Evolutionary conservation across 2,888 invertebrate species (phyloP).

Genomic region (Hydriomena furcata): DNA sequence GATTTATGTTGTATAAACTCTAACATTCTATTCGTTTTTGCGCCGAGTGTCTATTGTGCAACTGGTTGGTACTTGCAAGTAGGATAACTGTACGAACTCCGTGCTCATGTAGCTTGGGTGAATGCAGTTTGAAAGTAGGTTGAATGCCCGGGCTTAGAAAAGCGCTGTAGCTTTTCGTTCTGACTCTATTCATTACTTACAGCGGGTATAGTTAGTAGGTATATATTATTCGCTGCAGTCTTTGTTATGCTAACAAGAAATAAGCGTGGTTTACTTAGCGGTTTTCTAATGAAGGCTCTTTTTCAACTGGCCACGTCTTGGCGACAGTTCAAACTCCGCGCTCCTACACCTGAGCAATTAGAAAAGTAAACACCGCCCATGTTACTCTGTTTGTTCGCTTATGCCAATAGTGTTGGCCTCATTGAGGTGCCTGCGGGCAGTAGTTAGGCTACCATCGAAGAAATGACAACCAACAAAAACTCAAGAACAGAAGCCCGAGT

Average conservation of each 20-base stretch:
- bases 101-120: conserved; percentile 40
- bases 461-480: conserved; percentile 39
- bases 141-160: conserved; percentile 49
- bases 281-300: conserved; percentile 43
- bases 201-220: conserved; percentile 1
- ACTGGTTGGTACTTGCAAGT: conserved; percentile 27
- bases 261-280: conserved; percentile 40
- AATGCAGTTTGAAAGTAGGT: conserved; percentile 55
- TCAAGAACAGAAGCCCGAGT: conserved; percentile 50
- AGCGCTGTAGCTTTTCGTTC: conserved; percentile 41
- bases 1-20: conserved; percentile 21
- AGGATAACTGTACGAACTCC: conserved; percentile 39
- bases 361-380: conserved; percentile 58
- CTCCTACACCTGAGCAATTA: conserved; percentile 56
- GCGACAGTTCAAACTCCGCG: conserved; percentile 51
- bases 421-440: conserved; percentile 55
- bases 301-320: conserved; percentile 32
- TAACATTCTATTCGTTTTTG: conserved; percentile 14
- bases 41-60: conserved; percentile 21
- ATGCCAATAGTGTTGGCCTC: conserved; percentile 66
- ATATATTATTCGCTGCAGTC: conserved; percentile 1
- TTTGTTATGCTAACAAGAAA: conserved; percentile 22
- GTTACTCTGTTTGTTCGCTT: conserved; percentile 61
- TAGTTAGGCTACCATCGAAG: conserved; percentile 39
- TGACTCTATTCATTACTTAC: conserved; percentile 30